phyloP scores from a whole-genome alignment of 2,888 invertebrate species.

The Pammene aurita region DNA sequence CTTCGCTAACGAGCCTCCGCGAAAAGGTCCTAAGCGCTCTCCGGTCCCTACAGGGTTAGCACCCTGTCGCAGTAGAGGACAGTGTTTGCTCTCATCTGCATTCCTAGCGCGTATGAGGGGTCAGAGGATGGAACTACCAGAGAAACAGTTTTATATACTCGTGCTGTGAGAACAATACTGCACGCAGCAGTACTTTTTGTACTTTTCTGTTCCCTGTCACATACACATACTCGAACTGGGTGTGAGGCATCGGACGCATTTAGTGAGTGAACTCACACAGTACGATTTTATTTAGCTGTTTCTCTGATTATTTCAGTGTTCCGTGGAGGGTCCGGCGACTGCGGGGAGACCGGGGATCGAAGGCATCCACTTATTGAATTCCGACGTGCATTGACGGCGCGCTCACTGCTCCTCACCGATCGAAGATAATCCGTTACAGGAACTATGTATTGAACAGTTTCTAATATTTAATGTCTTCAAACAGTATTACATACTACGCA shows the following conservation, averaged over 20 bases:
- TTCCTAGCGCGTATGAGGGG: slow-evolving; percentile 25
- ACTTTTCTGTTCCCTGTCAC: too few species aligned
- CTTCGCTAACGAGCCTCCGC: slow-evolving; percentile 12
- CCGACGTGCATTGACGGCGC: slow-evolving; percentile 32
- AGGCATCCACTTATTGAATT: slow-evolving; percentile 37
- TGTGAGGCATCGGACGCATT: too few species aligned
- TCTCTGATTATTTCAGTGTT: background rate
- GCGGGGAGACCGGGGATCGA: background rate
- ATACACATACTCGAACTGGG: too few species aligned
- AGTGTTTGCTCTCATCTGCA: slow-evolving; percentile 35
- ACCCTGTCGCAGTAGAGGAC: background rate
- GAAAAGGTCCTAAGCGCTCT: slow-evolving; percentile 1
- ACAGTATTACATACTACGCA: too few species aligned
- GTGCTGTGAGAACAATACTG: background rate
- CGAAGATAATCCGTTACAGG: background rate
- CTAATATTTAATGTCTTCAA: background rate
- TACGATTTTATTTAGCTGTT: background rate
- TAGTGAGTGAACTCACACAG: too few species aligned
- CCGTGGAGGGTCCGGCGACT: background rate
- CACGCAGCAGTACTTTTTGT: too few species aligned
- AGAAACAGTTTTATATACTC: background rate
- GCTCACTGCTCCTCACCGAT: background rate
- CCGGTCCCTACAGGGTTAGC: background rate
- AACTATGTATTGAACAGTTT: background rate
- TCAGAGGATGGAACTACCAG: background rate